Percentiles rank a stretch among this genome's conserved stretches.
Evolutionary conservation across 2,113 vertebrate species (phyloP).

Genomic region (Forbesichthys agassizii): DNA sequence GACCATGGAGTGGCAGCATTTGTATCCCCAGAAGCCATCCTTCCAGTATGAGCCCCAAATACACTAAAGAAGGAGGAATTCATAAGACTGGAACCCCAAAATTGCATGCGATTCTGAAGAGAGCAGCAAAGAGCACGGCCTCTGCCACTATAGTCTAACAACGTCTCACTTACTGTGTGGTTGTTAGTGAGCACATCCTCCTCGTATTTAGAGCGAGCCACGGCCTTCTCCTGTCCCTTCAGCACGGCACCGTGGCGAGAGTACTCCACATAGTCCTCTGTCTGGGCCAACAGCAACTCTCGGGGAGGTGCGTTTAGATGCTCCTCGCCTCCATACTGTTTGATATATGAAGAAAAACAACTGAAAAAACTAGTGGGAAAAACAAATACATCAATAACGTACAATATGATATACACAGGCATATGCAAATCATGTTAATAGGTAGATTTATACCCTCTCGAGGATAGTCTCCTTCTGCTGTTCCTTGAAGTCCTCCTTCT

Average conservation of each 20-base stretch:
- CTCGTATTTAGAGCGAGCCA: slow-evolving; percentile 94
- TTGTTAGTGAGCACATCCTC: slow-evolving; percentile 94
- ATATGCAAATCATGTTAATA: neutral
- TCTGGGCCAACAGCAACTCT: slow-evolving; percentile 93
- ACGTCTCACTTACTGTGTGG: slow-evolving; percentile 82
- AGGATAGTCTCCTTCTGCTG: slow-evolving; percentile 92
- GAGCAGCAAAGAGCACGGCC: neutral
- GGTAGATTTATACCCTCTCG: slow-evolving; percentile 81
- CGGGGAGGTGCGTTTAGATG: slow-evolving; percentile 89
- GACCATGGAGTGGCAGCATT: slow-evolving; percentile 95
- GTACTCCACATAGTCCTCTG: slow-evolving; percentile 96
- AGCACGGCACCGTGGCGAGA: slow-evolving; percentile 94
- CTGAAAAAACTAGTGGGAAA: neutral
- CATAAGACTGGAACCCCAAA: neutral
- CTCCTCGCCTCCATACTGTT: slow-evolving; percentile 92
- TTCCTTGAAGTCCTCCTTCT: slow-evolving; percentile 97
- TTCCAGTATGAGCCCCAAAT: slow-evolving; percentile 98
- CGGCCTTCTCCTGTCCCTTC: slow-evolving; percentile 95
- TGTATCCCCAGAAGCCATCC: slow-evolving; percentile 94
- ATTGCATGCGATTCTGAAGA: neutral
- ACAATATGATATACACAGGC: neutral
- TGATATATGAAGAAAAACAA: slow-evolving; percentile 23
- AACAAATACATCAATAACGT: neutral
- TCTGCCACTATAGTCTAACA: neutral
- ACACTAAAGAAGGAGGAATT: slow-evolving; percentile 72